A percentile compares a stretch with the other conserved stretches of the same genome.
phyloP scores from a whole-genome alignment of 2,113 vertebrate species.

The Elachura formosa region DNA sequence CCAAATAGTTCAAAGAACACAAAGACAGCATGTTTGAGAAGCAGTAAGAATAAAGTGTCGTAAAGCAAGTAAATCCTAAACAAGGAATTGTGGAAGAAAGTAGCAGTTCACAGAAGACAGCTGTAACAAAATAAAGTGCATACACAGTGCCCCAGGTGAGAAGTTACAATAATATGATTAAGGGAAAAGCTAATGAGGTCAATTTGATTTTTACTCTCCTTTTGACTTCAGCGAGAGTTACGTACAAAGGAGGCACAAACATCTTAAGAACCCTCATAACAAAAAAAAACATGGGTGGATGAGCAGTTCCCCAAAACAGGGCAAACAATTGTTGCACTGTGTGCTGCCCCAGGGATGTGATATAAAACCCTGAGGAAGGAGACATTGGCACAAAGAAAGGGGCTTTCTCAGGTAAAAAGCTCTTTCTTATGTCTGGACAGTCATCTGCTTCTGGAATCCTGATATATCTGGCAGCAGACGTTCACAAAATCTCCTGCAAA shows the following conservation, averaged over 20 bases:
- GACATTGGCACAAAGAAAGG: neutral
- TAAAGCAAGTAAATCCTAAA: neutral
- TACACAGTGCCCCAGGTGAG: accelerated
- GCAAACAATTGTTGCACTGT: neutral
- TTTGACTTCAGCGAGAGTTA: neutral
- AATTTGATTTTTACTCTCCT: neutral
- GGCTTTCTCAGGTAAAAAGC: neutral
- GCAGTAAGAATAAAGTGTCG: neutral
- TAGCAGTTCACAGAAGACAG: neutral
- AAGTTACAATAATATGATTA: neutral
- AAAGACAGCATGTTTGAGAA: neutral
- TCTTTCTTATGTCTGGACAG: neutral
- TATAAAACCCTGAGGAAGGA: neutral
- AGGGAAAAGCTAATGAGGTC: neutral
- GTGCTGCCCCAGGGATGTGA: neutral
- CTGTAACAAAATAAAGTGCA: neutral
- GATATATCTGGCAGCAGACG: neutral
- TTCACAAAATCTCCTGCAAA: neutral
- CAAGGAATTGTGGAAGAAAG: neutral
- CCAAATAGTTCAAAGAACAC: neutral
- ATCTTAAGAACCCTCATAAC: neutral
- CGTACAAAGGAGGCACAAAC: neutral
- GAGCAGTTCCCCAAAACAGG: accelerated
- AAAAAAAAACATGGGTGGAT: neutral
- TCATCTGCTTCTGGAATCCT: neutral